phyloP scores from a whole-genome alignment of 2,797 vertebrate species.

The Nyctalus aviator region DNA sequence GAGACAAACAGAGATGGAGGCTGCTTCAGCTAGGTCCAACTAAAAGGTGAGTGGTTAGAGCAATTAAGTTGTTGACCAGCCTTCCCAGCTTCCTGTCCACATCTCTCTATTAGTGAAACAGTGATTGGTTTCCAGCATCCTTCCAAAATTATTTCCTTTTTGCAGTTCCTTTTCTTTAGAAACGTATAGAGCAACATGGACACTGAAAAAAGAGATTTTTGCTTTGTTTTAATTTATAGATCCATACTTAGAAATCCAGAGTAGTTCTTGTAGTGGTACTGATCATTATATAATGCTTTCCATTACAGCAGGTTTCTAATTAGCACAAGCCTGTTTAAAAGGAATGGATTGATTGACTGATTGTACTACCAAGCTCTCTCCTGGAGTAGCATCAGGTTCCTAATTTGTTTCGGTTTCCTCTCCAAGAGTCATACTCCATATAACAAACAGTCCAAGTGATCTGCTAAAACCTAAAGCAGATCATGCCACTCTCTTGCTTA shows the following conservation, averaged over 20 bases:
- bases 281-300: conserved; percentile 28
- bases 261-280: neutral
- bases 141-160: neutral
- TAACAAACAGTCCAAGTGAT: neutral
- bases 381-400: neutral
- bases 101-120: too few relatives aligned
- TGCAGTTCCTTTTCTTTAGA: neutral
- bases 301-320: conserved; percentile 44
- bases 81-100: too few relatives aligned
- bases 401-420: neutral
- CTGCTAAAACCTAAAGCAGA: neutral
- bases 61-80: too few relatives aligned
- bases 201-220: neutral
- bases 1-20: too few relatives aligned
- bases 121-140: too few relatives aligned
- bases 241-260: conserved; percentile 17
- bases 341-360: conserved; percentile 20
- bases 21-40: too few relatives aligned
- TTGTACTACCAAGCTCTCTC: neutral
- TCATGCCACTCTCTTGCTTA: neutral
- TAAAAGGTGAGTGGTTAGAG: too few relatives aligned
- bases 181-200: neutral
- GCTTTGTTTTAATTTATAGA: neutral
- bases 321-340: conserved; percentile 45
- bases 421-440: neutral